Percentiles rank a stretch among this genome's conserved stretches.
These are phyloP conservation scores for Enteromius anoplus DNA, from an alignment of 2,797 vertebrate genomes.

Conservation along the genomic window DNA sequence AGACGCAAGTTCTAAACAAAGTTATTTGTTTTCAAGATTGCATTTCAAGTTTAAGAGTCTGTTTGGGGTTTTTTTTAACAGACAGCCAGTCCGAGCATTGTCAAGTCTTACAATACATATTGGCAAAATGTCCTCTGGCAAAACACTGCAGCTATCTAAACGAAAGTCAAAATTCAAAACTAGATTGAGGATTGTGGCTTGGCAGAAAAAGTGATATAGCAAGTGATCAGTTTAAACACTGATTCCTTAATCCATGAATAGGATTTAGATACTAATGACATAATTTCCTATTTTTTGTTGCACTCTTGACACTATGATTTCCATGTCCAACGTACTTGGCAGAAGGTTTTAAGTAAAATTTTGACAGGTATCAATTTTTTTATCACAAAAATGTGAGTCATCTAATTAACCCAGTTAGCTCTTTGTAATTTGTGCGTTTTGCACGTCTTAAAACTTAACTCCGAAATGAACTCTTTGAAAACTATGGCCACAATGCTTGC, in stretches of 20 bases:
- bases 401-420: neutral
- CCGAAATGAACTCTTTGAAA: neutral
- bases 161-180: slow-evolving; percentile 14
- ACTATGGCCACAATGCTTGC: neutral
- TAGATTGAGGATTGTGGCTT: slow-evolving; percentile 33
- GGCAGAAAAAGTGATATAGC: slow-evolving; percentile 25
- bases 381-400: neutral
- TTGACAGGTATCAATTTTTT: neutral
- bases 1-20: slow-evolving; percentile 7
- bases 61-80: no score
- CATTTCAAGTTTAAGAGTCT: neutral
- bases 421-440: neutral
- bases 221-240: slow-evolving; percentile 13
- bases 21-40: slow-evolving; percentile 6
- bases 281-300: neutral
- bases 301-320: neutral
- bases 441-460: neutral
- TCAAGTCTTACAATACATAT: slow-evolving; percentile 11
- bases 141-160: slow-evolving; percentile 29
- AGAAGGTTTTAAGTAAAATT: neutral
- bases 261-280: slow-evolving; percentile 11
- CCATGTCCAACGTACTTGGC: neutral
- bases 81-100: slow-evolving; percentile 34
- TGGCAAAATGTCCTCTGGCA: slow-evolving; percentile 24
- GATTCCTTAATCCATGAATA: slow-evolving; percentile 26